Percentiles rank a stretch among this genome's conserved stretches.
Evolutionary conservation across 2,113 vertebrate genomes (phyloP).

Genomic region (Ictalurus punctatus): DNA sequence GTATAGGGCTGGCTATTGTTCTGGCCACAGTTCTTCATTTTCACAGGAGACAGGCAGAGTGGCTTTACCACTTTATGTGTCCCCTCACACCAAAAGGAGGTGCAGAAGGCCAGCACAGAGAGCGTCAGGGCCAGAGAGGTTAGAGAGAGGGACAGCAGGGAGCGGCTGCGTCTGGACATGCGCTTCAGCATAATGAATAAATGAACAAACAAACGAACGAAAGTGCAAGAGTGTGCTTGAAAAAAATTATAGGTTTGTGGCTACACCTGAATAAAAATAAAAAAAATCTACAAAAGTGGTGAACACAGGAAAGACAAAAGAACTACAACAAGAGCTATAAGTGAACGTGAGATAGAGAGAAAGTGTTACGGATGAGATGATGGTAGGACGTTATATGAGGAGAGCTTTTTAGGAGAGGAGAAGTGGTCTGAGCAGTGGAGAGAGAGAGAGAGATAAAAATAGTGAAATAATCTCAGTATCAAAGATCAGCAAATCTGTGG

Average conservation of each 20-base stretch:
- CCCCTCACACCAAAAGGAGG: constrained; percentile 84
- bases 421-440: constrained; percentile 15
- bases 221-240: background rate
- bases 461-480: constrained; percentile 42
- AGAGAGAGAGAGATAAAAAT: constrained; percentile 33
- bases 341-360: background rate
- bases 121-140: constrained; percentile 77
- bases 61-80: constrained; percentile 85
- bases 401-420: background rate
- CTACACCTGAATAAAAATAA: background rate
- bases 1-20: constrained; percentile 74
- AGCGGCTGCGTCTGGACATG: constrained; percentile 74
- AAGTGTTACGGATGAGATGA: background rate
- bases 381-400: background rate
- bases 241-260: too few species aligned
- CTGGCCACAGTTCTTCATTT: constrained; percentile 80
- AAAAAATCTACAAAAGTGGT: background rate
- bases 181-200: constrained; percentile 67
- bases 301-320: background rate
- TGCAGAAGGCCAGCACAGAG: constrained; percentile 79
- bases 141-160: constrained; percentile 76
- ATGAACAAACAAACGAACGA: background rate
- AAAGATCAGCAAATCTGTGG: constrained; percentile 46
- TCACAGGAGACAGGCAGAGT: constrained; percentile 79
- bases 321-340: background rate